phyloP scores from a whole-genome alignment of 2,113 vertebrate species.

The Holacanthus passer region DNA sequence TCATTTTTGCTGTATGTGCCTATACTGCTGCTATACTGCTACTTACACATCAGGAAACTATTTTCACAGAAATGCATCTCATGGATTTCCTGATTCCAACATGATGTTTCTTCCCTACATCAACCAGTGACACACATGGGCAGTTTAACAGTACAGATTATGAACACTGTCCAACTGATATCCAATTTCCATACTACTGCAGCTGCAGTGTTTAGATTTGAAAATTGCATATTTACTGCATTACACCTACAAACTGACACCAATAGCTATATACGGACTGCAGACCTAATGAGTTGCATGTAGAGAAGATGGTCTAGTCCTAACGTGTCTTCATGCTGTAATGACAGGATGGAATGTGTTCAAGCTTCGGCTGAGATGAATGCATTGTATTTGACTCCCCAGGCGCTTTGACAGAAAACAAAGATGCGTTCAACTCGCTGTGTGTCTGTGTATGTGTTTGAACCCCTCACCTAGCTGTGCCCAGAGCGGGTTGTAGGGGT shows the following conservation, averaged over 20 bases:
- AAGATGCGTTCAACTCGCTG: background rate
- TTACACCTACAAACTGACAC: background rate
- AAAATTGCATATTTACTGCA: background rate
- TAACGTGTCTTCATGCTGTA: constrained; percentile 10
- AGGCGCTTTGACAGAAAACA: background rate
- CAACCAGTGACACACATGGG: too few species aligned
- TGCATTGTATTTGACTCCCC: background rate
- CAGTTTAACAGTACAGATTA: background rate
- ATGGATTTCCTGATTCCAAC: background rate
- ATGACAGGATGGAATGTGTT: background rate
- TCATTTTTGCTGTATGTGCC: background rate
- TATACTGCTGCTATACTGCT: constrained; percentile 5
- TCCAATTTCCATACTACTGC: too few species aligned
- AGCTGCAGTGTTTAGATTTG: background rate
- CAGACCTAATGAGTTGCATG: background rate
- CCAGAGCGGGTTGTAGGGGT: constrained; percentile 98
- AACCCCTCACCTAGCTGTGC: constrained; percentile 92
- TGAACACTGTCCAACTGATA: background rate
- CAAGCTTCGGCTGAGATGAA: background rate
- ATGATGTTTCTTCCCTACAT: background rate
- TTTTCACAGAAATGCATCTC: background rate
- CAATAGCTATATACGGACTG: background rate
- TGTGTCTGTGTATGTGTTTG: background rate
- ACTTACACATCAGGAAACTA: background rate
- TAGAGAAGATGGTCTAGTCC: background rate